Evolutionary conservation across 2,113 vertebrate genomes (phyloP), one percentile per base, ranked within the genome.

Genomic region (Microtus richardsoni): DNA sequence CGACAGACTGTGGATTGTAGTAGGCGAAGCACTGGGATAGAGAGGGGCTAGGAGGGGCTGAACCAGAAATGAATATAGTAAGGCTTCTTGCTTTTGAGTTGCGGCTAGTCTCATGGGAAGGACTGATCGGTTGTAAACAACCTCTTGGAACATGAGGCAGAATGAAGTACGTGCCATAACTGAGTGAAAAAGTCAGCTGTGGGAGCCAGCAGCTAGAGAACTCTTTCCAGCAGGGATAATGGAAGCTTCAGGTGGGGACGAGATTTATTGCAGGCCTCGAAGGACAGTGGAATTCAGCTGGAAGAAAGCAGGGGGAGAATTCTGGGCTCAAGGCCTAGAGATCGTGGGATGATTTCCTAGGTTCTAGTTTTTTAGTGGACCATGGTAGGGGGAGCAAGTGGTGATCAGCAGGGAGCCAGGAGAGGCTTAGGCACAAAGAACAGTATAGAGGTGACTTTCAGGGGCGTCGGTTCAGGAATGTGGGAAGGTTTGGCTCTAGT

Each of bases 101-200:
- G 73, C 77, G 94, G 64, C 95, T 33, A 82, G 73, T 70, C 62
- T 74, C 16, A 11, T 36, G 78, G 82, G 62, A 85, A 92, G 91
- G 83, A 88, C 62, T 79, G 82, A 74, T 39, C 49, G 28, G 12
- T 70, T 49, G 74, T 84, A 89, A 96, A 95, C 49, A 93, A 52
- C 41, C 21, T 94, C 75, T 93, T 91, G 93, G 49, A 96, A 75
- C 54, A 82, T 4, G 60, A 96, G 39, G 54, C 47, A 60, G 88
- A 95, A 94, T 80, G 89, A 95, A 62, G 47, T 80, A 62, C 86
- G 41, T 33, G 47, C 49, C 70, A 26, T 41, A 80, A 90, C 14
- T 0, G 39, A 93, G 74, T 87, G 80, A 93, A 96, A 85, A 68
- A 88, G 28, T 39, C 77, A 95, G 75, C 64, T 33, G 0, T 70